Base-by-base conservation (phyloP, 2,113 vertebrate genomes). In the Menura novaehollandiae region DNA sequence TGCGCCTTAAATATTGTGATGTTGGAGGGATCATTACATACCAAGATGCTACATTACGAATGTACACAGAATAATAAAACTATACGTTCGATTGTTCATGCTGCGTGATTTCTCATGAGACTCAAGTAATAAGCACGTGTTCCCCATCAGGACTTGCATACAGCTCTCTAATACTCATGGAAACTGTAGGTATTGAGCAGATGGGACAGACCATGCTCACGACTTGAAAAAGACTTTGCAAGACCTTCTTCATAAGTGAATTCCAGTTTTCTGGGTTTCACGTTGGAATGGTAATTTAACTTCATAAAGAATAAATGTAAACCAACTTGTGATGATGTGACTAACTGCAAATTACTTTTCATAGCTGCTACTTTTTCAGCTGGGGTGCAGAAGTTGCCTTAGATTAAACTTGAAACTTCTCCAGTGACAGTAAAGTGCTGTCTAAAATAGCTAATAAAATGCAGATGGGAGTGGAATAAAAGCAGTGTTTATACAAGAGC, bases 391-490 rank as follows among this genome's bases (percentile, higher is more conserved):
- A 80, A 91, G 59, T 82, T 96, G 63, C 43, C 55, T 77, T 58
- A 74, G 63, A 93, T 88, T 94, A 95, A 93, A 88, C 58, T 88
- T 85, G 81, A 96, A 96, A 88, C 62, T 93, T 88, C 58, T 88
- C 63, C 82, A 93, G 39, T 80, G 83, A 80, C 71, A 91, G 63
- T 83, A 86, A 95, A 93, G 11, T 67, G 46, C 59, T 74, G 35
- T 90, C 53, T 93, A 91, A 94, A 96, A 76, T 89, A 92, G 51
- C 74, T 91, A 85, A 93, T 88, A 88, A 83, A 88, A 91, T 67
- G 72, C 88, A 96, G 39, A 78, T 90, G 88, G 33, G 26, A 85
- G 55, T 41, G 43, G 51, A 80, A 55, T 80, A 85, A 91, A 88
- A 89, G 20, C 49, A 52, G 32, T 33, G 12, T 90, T 93, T 94